Percentiles rank a stretch among this genome's conserved stretches.
Evolutionary conservation across 2,113 vertebrate species (phyloP).

Genomic region (Platichthys stellatus): DNA sequence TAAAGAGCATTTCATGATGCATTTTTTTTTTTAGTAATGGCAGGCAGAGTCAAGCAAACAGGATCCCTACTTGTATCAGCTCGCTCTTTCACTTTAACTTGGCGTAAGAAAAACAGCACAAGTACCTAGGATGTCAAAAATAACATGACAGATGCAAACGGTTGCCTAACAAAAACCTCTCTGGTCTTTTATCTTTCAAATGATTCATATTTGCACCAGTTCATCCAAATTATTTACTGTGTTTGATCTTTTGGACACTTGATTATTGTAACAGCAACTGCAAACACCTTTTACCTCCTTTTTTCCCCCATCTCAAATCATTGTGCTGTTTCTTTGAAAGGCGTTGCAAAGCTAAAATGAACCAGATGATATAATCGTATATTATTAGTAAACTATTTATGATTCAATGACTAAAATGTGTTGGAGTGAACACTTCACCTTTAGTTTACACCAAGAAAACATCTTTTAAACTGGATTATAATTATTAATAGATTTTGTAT

Average conservation of each 20-base stretch:
- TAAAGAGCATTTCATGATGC: slow-evolving; percentile 15
- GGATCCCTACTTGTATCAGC: not conserved
- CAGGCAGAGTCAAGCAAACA: slow-evolving; percentile 32
- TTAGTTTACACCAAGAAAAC: too few relatives aligned
- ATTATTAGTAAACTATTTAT: not conserved
- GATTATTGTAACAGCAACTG: not conserved
- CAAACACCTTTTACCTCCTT: not conserved
- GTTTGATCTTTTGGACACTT: not conserved
- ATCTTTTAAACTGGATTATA: too few relatives aligned
- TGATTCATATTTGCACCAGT: not conserved
- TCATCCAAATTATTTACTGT: not conserved
- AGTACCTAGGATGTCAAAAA: too few relatives aligned
- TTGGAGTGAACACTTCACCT: not conserved
- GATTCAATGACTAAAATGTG: not conserved
- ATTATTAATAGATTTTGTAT: not conserved
- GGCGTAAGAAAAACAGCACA: slow-evolving; percentile 12
- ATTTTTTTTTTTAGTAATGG: slow-evolving; percentile 8
- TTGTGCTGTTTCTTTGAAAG: not conserved
- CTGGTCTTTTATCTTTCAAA: not conserved
- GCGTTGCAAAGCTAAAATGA: not conserved
- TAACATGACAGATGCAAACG: not conserved
- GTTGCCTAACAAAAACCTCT: not conserved
- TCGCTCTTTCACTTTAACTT: not conserved
- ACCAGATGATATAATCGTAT: not conserved
- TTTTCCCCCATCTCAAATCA: too few relatives aligned